Evolutionary conservation across 2,797 vertebrate genomes (phyloP), one percentile per base, ranked within the genome.

Genomic region (Dryobates pubescens): DNA sequence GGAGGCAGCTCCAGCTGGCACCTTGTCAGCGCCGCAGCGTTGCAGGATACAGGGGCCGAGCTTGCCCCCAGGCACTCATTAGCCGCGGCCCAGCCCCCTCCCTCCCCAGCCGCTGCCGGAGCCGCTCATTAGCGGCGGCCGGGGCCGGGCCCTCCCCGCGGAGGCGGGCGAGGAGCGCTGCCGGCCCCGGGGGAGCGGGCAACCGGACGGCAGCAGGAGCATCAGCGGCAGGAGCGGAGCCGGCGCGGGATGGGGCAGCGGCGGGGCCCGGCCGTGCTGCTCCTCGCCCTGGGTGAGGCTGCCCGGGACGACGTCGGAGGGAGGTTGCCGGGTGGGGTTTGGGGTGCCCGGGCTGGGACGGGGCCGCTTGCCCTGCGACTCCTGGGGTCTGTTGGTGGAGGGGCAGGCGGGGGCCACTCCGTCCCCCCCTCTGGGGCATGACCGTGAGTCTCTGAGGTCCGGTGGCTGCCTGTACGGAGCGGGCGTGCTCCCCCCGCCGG

Each of bases 271-370:
- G 77, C 83, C 32, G 57, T 75, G 73, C 57, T 95, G 54, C 73
- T 93, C 19, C 34, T 74, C 24, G 70, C 51, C 20, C 27, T 90
- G 81, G 94, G 93, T 93, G 32, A 88, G 63, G 76, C n/a, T 65
- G 72, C 29, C 26, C 29, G 49, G 12, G 4, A 3, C 26, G 65
- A 49, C 54, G 3, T 22, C 18, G 32, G 61, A 51, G 49, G 23
- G 49, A 24, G 49, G 49, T 24, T 51, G 22, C 23, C 49, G 49
- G 49, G 49, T 51, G 9, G 13, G n/a, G 29, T 11, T 30, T 34
- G 58, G 34, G 30, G 64, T 63, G 65, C 24, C 29, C 24, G 29
- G 18, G 74, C 4, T 1, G 15, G 17, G 51, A 12, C 8, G 29
- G 14, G 18, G 13, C 12, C 8, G 9, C 17, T 54, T 61, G 29